Evolutionary conservation across 2,888 invertebrate genomes (phyloP).

Genomic region (Amblyjoppa fuscipennis): DNA sequence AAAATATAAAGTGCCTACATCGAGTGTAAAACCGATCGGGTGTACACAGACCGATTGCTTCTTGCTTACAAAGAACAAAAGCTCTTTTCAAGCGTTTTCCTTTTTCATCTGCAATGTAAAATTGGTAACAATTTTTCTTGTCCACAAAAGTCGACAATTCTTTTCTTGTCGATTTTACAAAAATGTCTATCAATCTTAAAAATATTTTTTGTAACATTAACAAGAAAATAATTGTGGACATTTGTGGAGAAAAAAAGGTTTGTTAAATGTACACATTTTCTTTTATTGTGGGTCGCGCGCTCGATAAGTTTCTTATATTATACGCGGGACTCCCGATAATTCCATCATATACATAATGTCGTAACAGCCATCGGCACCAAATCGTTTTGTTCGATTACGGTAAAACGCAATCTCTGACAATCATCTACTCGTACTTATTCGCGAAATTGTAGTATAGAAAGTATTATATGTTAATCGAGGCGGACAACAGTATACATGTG

Average conservation of each 20-base stretch:
- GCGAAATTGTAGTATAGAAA: slow-evolving; percentile 40
- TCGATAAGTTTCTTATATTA: slow-evolving; percentile 59
- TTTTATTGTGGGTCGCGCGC: neutral
- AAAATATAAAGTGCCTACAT: neutral
- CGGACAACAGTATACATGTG: slow-evolving; percentile 31
- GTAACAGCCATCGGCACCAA: slow-evolving; percentile 72
- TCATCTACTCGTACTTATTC: slow-evolving; percentile 20
- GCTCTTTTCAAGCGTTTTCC: slow-evolving; percentile 70
- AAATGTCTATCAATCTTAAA: too few relatives aligned
- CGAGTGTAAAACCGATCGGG: slow-evolving; percentile 53
- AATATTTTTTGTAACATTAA: too few relatives aligned
- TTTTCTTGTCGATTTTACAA: too few relatives aligned
- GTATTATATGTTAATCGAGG: slow-evolving; percentile 52
- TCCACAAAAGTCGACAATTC: too few relatives aligned
- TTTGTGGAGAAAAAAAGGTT: too few relatives aligned
- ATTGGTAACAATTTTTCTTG: too few relatives aligned
- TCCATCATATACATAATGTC: slow-evolving; percentile 77
- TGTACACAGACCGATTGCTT: slow-evolving; percentile 50
- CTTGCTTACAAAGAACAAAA: slow-evolving; percentile 56
- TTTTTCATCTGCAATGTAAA: slow-evolving; percentile 38
- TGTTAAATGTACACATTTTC: too few relatives aligned
- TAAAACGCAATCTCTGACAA: slow-evolving; percentile 31
- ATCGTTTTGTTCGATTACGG: slow-evolving; percentile 66
- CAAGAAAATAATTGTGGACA: too few relatives aligned
- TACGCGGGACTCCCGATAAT: slow-evolving; percentile 69